phyloP scores from a whole-genome alignment of 1,140 invertebrate genomes.

The Grapholita molesta region DNA sequence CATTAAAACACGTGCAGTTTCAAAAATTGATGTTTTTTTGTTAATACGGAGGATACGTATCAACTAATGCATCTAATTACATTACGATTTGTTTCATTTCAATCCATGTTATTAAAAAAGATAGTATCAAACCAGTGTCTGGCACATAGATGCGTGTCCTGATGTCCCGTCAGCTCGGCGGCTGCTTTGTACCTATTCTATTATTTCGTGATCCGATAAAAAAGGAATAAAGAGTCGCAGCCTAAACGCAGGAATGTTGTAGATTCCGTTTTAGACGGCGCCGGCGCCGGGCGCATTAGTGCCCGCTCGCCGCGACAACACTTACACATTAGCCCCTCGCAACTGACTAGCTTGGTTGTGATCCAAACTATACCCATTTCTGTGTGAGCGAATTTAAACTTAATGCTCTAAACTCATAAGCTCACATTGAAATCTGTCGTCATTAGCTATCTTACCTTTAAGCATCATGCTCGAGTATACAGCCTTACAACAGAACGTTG shows the following conservation, averaged over 20 bases:
- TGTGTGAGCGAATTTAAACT: not conserved
- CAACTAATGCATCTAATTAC: not conserved
- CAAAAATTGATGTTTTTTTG: no score
- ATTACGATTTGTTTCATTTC: not conserved
- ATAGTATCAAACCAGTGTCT: not conserved
- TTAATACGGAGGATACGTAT: no score
- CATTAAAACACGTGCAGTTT: no score
- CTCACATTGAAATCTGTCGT: not conserved
- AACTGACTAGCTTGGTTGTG: not conserved
- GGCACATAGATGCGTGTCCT: not conserved
- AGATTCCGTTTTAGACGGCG: slow-evolving; percentile 66
- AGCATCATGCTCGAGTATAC: not conserved
- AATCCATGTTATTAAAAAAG: not conserved
- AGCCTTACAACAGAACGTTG: not conserved
- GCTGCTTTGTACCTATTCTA: slow-evolving; percentile 65
- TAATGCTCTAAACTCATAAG: not conserved
- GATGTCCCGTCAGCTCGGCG: slow-evolving; percentile 22
- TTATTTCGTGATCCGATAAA: slow-evolving; percentile 71
- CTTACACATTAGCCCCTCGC: slow-evolving; percentile 56
- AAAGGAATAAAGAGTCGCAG: slow-evolving; percentile 64
- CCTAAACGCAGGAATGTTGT: slow-evolving; percentile 71
- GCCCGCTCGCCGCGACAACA: slow-evolving; percentile 46
- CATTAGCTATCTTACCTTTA: not conserved
- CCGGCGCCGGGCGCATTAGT: slow-evolving; percentile 73
- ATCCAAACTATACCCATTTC: not conserved